phyloP scores from a whole-genome alignment of 2,113 vertebrate genomes.

The Crocuta crocuta region DNA sequence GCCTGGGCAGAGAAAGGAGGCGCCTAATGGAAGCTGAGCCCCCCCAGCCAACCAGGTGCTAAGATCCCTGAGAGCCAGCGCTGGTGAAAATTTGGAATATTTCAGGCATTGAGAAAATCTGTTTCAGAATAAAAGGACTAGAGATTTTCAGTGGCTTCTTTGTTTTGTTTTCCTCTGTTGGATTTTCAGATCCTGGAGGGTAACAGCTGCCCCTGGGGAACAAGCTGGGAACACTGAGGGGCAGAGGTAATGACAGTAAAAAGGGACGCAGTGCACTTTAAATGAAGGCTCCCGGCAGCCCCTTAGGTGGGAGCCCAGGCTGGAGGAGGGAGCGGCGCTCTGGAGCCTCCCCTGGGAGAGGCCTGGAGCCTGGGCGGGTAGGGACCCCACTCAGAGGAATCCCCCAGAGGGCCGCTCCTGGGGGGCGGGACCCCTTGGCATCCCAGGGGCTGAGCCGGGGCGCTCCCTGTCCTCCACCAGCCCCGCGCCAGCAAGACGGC shows the following conservation, averaged over 20 bases:
- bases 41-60: accelerated
- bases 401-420: not conserved
- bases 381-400: not conserved
- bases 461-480: too few relatives aligned
- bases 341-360: not conserved
- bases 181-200: not conserved
- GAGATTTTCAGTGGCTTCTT: not conserved
- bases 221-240: not conserved
- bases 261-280: accelerated
- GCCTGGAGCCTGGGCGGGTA: not conserved
- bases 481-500: too few relatives aligned
- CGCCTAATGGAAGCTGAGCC: not conserved
- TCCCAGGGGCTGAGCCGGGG: not conserved
- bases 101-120: not conserved
- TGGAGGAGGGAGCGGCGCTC: not conserved
- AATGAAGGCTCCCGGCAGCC: not conserved
- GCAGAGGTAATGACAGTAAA: not conserved
- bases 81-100: not conserved
- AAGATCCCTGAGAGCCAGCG: accelerated
- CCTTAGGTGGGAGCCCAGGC: accelerated
- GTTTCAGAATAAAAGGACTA: constrained; percentile 22
- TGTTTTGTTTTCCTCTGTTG: not conserved
- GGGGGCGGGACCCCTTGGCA: too few relatives aligned
- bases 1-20: not conserved
- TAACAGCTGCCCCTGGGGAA: not conserved